Evolutionary conservation across 2,888 invertebrate genomes (phyloP).

Genomic region (Rhogogaster chlorosoma): DNA sequence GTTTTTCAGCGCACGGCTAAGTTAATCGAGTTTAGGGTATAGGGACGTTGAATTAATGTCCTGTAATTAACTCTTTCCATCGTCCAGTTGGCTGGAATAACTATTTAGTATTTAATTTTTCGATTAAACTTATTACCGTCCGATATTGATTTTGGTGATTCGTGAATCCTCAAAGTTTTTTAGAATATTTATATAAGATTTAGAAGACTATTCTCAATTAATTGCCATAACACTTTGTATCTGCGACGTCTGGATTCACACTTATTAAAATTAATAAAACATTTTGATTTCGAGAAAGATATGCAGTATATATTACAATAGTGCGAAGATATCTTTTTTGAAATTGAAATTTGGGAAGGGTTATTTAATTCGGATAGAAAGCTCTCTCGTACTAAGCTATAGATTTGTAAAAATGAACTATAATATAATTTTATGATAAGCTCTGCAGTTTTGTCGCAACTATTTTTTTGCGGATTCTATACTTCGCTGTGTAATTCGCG

Average conservation of each 20-base stretch:
- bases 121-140: slow-evolving; percentile 41
- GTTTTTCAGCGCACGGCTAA: neutral
- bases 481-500: neutral
- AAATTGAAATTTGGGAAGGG: slow-evolving; percentile 38
- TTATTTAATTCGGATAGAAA: slow-evolving; percentile 37
- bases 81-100: neutral
- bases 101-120: slow-evolving; percentile 40
- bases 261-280: slow-evolving; percentile 74
- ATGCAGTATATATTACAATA: neutral
- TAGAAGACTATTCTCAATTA: slow-evolving; percentile 56
- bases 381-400: slow-evolving; percentile 52
- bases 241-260: slow-evolving; percentile 71
- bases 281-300: slow-evolving; percentile 30
- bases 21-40: slow-evolving; percentile 18
- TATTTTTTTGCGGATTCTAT: neutral
- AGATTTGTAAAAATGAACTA: slow-evolving; percentile 52
- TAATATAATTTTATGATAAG: slow-evolving; percentile 46
- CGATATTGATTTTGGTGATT: slow-evolving; percentile 73
- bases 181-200: slow-evolving; percentile 67
- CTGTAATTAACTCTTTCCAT: slow-evolving; percentile 2
- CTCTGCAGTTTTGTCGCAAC: slow-evolving; percentile 42
- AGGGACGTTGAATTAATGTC: neutral
- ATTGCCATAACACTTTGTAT: slow-evolving; percentile 72
- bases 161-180: slow-evolving; percentile 70
- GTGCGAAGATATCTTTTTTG: neutral